Evolutionary conservation across 2,888 invertebrate species (phyloP), one percentile per base, ranked within the genome.

Genomic region (Halictus quadricinctus): DNA sequence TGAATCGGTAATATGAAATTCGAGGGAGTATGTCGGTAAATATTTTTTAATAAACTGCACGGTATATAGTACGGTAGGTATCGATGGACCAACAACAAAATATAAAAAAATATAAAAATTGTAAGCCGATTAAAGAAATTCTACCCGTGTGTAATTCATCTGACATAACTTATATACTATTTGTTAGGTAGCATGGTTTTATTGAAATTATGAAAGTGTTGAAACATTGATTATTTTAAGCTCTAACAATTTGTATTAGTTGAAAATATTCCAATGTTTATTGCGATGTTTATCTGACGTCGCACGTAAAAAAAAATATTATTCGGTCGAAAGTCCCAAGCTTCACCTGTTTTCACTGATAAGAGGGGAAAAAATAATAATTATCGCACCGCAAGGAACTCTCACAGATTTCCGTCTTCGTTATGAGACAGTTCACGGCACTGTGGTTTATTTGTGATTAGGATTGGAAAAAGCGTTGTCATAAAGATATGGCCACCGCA

Each of bases 371-470:
- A 77, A 81, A 79, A 87, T 73, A 64, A 60, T 81, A 43, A 79
- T 84, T 80, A 85, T 84, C 87, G 25, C 41, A 76, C 69, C 80
- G 77, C 77, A 80, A 73, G 58, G 54, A 70, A 69, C 79, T 80
- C 74, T 77, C 75, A 70, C 80, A 80, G 81, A 84, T 82, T 89
- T 87, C 81, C 84, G 81, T 73, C 46, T 75, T 69, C 54, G 13
- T 60, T 29, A 36, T 36, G 46, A 64, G 72, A 73, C 58, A 76
- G 41, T 69, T 73, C 18, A 81, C 43, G 80, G 80, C 66, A 74
- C 79, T 58, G 87, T 41, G 88, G 81, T 89, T 79, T 29, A 58
- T 77, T 82, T 50, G 70, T 36, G 41, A 69, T 21, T 10, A 64
- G 18, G n/a, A 64, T 76, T 81, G 54, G 50, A 77, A 79, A 79